Base-by-base conservation (phyloP, 2,888 invertebrate genomes). In the Aphelenchoides bicaudatus region DNA sequence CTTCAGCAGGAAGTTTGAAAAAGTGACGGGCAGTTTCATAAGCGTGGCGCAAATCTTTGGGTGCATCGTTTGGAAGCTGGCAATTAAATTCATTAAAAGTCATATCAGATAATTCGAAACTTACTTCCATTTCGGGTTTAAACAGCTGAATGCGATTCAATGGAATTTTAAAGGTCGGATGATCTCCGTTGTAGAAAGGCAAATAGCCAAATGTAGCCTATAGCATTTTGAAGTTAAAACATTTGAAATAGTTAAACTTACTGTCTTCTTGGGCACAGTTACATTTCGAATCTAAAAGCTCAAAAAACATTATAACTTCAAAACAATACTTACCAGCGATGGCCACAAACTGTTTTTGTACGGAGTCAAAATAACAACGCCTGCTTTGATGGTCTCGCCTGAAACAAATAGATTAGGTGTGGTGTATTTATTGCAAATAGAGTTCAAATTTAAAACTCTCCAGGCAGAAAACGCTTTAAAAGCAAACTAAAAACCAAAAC, bases 301-400 rank as follows among this genome's bases (percentile, higher is more conserved):
- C n/a, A n/a, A n/a, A n/a, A n/a, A n/a, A n/a, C n/a, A n/a, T n/a
- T n/a, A n/a, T n/a, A n/a, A n/a, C n/a, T n/a, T n/a, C n/a, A n/a
- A n/a, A n/a, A n/a, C n/a, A n/a, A n/a, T n/a, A 43, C 43, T 43
- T n/a, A 43, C 43, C 6, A 43, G 21, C 23, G 43, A 19, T n/a
- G 43, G 43, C 43, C 43, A 43, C 25, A 21, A 6, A 43, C 21
- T 6, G 8, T 43, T 43, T 25, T 43, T 43, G 43, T 43, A 43
- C 10, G 43, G 43, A 8, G 43, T 25, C 10, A 43, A 25, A 19
- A 43, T 21, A 19, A 43, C 10, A 19, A 25, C 25, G 16, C 43
- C 43, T 6, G 8, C 21, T n/a, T 43, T n/a, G 34, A 34, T 19
- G 16, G 25, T n/a, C 10, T 43, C 43, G 16, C 23, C 43, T 43